These are phyloP conservation scores for Hylaea fasciaria DNA, from an alignment of 2,888 invertebrate genomes.

Conservation along the genomic window DNA sequence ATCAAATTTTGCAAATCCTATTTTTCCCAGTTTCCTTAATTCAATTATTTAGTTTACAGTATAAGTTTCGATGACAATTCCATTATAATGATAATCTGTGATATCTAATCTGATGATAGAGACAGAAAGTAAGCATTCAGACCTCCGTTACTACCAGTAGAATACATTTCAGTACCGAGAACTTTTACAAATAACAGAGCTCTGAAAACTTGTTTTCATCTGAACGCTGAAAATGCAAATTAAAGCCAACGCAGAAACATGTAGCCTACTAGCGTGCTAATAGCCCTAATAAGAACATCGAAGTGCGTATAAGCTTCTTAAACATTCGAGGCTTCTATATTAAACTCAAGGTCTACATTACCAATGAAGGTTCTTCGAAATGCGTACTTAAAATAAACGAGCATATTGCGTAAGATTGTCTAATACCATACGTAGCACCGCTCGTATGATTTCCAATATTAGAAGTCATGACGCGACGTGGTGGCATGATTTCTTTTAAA, in stretches of 20 bases:
- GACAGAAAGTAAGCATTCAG: too few species aligned
- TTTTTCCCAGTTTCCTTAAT: too few species aligned
- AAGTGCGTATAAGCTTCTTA: slow-evolving; percentile 5
- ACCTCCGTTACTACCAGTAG: too few species aligned
- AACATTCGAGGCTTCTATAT: slow-evolving; percentile 10
- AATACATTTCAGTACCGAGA: too few species aligned
- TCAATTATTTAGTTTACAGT: too few species aligned
- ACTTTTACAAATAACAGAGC: too few species aligned
- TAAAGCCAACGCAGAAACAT: not conserved
- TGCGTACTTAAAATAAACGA: slow-evolving; percentile 23
- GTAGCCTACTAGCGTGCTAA: slow-evolving; percentile 1
- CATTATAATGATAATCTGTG: too few species aligned
- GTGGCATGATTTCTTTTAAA: not conserved
- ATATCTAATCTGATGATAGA: too few species aligned
- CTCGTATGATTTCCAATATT: slow-evolving; percentile 10
- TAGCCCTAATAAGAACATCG: slow-evolving; percentile 5
- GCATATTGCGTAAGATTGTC: slow-evolving; percentile 11
- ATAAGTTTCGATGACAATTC: too few species aligned
- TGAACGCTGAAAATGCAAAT: not conserved
- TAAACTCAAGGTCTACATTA: slow-evolving; percentile 17
- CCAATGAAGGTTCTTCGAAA: slow-evolving; percentile 15
- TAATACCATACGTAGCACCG: not conserved
- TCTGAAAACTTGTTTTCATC: not conserved
- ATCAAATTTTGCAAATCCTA: too few species aligned
- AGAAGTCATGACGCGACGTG: slow-evolving; percentile 1